These are phyloP conservation scores for Brachyptera risi DNA, from an alignment of 2,888 invertebrate genomes.

Conservation along the genomic window DNA sequence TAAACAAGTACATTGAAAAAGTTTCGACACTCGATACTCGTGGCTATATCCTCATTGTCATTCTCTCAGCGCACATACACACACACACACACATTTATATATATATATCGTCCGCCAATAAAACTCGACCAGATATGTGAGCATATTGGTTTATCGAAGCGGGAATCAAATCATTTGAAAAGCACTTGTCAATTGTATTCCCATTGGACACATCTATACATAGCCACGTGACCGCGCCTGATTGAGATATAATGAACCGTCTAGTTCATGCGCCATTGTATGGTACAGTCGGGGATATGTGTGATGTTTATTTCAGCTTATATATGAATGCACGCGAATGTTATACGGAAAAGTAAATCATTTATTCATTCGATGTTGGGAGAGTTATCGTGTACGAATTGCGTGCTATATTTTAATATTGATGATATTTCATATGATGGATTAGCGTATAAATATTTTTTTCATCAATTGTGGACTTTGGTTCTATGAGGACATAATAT, in stretches of 20 bases:
- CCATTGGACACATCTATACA: slow-evolving; percentile 5
- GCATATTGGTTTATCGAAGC: slow-evolving; percentile 14
- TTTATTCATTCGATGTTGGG: too few relatives aligned
- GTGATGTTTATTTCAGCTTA: too few relatives aligned
- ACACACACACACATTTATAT: not conserved
- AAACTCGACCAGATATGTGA: not conserved
- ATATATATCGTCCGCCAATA: too few relatives aligned
- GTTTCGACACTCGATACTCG: slow-evolving; percentile 9
- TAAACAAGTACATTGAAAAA: not conserved
- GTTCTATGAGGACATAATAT: too few relatives aligned
- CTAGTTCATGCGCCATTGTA: not conserved
- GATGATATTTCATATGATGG: too few relatives aligned
- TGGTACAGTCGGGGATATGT: not conserved
- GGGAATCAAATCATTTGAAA: slow-evolving; percentile 21
- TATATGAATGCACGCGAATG: too few relatives aligned
- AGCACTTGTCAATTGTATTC: slow-evolving; percentile 22
- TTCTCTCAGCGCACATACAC: slow-evolving; percentile 9
- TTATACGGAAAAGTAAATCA: too few relatives aligned
- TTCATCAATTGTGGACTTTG: too few relatives aligned
- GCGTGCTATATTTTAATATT: too few relatives aligned
- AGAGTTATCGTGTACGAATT: too few relatives aligned
- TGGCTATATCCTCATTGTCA: not conserved
- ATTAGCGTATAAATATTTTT: too few relatives aligned
- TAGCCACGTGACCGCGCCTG: slow-evolving; percentile 19
- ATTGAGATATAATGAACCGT: slow-evolving; percentile 30